These are phyloP conservation scores for Pampusana beccarii DNA, from an alignment of 2,113 vertebrate species.

Conservation along the genomic window DNA sequence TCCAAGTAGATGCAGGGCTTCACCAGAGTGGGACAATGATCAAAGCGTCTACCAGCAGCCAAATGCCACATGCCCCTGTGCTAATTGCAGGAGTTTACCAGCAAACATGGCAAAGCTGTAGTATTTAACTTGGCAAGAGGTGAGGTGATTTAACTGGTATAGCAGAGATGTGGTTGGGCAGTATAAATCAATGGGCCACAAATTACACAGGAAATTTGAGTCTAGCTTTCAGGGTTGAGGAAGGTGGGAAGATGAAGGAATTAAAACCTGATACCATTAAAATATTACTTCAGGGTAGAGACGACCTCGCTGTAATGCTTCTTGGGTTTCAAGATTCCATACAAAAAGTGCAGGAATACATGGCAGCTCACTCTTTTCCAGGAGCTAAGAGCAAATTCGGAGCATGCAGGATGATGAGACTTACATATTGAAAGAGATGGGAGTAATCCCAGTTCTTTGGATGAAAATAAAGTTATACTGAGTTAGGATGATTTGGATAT, in stretches of 20 bases:
- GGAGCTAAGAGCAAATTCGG: background rate
- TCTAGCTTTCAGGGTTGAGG: constrained; percentile 18
- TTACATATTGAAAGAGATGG: background rate
- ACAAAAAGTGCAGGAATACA: constrained; percentile 3
- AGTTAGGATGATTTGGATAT: background rate
- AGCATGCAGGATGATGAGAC: background rate
- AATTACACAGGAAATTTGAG: constrained; percentile 61
- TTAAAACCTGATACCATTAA: constrained; percentile 44
- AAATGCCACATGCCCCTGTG: background rate
- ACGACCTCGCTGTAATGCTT: background rate
- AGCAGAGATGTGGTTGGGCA: constrained; percentile 36
- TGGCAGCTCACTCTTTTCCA: background rate
- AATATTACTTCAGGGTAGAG: constrained; percentile 35
- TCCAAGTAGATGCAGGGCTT: background rate
- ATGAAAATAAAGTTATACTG: background rate
- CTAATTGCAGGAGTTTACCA: constrained; percentile 51
- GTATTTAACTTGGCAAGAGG: constrained; percentile 57
- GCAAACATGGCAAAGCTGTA: constrained; percentile 24
- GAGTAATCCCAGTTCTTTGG: background rate
- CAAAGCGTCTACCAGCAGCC: background rate
- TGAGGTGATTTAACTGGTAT: constrained; percentile 31
- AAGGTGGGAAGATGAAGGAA: constrained; percentile 57
- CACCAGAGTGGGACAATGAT: background rate
- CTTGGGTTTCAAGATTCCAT: background rate
- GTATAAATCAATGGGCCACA: constrained; percentile 60